Evolutionary conservation across 2,888 invertebrate species (phyloP).

Genomic region (Scaptomyza polygonia): DNA sequence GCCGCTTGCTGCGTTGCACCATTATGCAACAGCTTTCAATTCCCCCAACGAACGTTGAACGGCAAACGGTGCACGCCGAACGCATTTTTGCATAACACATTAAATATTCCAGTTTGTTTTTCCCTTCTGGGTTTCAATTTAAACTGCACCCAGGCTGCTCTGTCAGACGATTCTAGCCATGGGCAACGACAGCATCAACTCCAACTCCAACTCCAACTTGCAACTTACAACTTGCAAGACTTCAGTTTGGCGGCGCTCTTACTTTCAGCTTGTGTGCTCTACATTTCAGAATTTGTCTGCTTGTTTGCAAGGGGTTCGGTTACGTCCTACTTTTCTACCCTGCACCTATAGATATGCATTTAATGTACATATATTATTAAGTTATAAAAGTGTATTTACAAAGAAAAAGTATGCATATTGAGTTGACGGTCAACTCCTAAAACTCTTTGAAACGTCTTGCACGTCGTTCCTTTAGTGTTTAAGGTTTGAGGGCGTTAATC

Average conservation of each 20-base stretch:
- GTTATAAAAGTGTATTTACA: not conserved
- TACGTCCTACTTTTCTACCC: constrained; percentile 11
- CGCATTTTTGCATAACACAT: constrained; percentile 77
- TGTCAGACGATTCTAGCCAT: constrained; percentile 43
- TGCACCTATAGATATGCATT: not conserved
- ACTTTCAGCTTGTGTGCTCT: constrained; percentile 66
- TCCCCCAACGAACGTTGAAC: constrained; percentile 38
- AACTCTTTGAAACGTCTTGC: not conserved
- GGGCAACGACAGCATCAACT: constrained; percentile 40
- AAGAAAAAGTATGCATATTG: not conserved
- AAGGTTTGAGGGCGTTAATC: not conserved
- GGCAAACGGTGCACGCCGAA: constrained; percentile 43
- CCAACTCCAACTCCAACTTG: constrained; percentile 28
- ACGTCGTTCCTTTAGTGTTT: not conserved
- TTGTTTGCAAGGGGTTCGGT: constrained; percentile 15
- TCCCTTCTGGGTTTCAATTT: constrained; percentile 73
- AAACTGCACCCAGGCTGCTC: constrained; percentile 60
- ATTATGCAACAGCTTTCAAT: constrained; percentile 43
- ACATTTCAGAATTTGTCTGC: constrained; percentile 69
- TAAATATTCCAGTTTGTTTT: constrained; percentile 76
- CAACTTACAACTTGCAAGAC: constrained; percentile 34
- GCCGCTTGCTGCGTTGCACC: constrained; percentile 20
- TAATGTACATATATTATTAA: not conserved
- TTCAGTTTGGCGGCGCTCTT: constrained; percentile 61
- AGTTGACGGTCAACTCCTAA: not conserved